Percentiles rank a stretch among this genome's conserved stretches.
These are phyloP conservation scores for Globicephala melas DNA, from an alignment of 2,113 vertebrate species.

Conservation along the genomic window DNA sequence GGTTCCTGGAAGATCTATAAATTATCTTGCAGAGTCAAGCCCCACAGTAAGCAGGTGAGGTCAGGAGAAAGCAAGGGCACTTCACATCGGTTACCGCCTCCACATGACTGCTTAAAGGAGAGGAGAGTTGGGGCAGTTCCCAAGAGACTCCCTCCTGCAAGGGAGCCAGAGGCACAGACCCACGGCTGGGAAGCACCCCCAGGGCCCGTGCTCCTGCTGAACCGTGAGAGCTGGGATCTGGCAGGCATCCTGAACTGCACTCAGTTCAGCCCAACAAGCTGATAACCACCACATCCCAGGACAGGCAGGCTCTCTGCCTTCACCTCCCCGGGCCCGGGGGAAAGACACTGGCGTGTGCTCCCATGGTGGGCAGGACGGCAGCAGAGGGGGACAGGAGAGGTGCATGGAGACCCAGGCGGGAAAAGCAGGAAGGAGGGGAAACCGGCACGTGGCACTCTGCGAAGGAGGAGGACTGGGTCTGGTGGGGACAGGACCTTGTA, in stretches of 20 bases:
- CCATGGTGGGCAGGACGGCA: not conserved
- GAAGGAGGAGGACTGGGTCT: not conserved
- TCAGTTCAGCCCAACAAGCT: not conserved
- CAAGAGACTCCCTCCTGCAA: not conserved
- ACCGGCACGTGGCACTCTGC: accelerated
- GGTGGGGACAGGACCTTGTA: not conserved
- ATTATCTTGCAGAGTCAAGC: not conserved
- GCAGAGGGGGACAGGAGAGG: not conserved
- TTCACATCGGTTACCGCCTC: not conserved
- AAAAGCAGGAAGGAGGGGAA: not conserved
- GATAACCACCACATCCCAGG: not conserved
- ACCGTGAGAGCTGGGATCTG: not conserved
- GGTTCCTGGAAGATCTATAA: not conserved
- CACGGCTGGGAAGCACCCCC: not conserved
- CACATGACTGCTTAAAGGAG: not conserved
- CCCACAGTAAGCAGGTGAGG: not conserved
- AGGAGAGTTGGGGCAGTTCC: not conserved
- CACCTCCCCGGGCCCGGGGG: not conserved
- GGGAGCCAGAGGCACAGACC: not conserved
- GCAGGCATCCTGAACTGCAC: not conserved
- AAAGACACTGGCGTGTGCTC: not conserved
- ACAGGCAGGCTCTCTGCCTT: not conserved
- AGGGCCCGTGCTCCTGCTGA: not conserved
- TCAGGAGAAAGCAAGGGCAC: not conserved
- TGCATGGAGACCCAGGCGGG: not conserved